Percentiles rank a stretch among this genome's conserved stretches.
Evolutionary conservation across 2,888 invertebrate species (phyloP).

Genomic region (Arrhopalites spinosus): DNA sequence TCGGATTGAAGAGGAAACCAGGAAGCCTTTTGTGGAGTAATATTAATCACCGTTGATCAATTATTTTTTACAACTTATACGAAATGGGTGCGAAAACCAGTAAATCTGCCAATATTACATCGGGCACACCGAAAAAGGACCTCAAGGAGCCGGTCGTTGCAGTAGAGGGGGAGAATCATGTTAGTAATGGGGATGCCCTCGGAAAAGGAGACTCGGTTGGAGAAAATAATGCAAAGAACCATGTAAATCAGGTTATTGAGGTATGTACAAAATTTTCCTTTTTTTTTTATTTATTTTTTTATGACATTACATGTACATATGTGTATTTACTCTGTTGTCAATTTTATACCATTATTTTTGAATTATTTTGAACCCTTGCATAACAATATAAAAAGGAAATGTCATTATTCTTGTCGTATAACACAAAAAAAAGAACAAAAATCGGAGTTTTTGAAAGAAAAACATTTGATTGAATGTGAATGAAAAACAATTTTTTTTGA

Average conservation of each 20-base stretch:
- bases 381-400: not conserved
- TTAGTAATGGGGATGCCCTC: slow-evolving; percentile 51
- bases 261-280: slow-evolving; percentile 34
- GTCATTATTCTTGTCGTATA: not conserved
- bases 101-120: slow-evolving; percentile 51
- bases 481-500: slow-evolving; percentile 3
- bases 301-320: not conserved
- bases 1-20: slow-evolving; percentile 6
- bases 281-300: not conserved
- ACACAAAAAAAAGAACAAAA: not conserved
- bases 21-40: not conserved
- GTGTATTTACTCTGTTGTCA: not conserved
- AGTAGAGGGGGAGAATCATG: slow-evolving; percentile 48
- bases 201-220: slow-evolving; percentile 40
- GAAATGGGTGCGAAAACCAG: slow-evolving; percentile 54
- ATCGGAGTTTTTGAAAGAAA: not conserved
- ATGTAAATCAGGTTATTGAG: slow-evolving; percentile 53
- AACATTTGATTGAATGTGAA: not conserved
- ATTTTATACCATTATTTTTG: not conserved
- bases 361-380: too few relatives aligned
- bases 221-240: slow-evolving; percentile 48
- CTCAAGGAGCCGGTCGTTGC: slow-evolving; percentile 46
- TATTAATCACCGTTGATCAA: slow-evolving; percentile 15
- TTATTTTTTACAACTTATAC: slow-evolving; percentile 13
- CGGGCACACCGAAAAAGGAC: slow-evolving; percentile 51